Conservation (phyloP, 2,888 invertebrate species). For the Bursaphelenchus okinawaensis region DNA sequence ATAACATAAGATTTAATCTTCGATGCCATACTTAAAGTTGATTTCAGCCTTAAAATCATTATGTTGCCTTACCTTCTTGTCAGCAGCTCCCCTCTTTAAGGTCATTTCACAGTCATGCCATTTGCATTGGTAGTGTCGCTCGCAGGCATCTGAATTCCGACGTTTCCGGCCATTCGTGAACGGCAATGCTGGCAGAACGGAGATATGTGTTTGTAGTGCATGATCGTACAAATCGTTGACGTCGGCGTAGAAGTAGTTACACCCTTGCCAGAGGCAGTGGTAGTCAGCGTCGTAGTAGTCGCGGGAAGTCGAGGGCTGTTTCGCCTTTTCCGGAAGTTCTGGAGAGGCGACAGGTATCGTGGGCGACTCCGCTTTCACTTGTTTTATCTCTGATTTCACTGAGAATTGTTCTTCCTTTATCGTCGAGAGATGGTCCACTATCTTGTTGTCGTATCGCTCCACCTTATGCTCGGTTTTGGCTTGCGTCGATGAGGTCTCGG, state of each 20-base stretch:
- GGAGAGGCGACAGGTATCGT: background rate
- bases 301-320: constrained; percentile 21
- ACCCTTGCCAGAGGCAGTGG: constrained; percentile 20
- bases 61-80: constrained; percentile 24
- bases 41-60: background rate
- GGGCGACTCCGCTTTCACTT: background rate
- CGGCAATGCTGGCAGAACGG: constrained; percentile 6
- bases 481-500: background rate
- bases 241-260: constrained; percentile 13
- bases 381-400: background rate
- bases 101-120: constrained; percentile 32
- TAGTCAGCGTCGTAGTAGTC: constrained; percentile 18
- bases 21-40: too few species aligned
- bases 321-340: constrained; percentile 8
- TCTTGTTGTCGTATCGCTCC: background rate
- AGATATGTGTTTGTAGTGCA: constrained; percentile 10
- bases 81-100: constrained; percentile 21
- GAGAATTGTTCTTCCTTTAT: background rate
- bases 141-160: background rate
- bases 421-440: background rate
- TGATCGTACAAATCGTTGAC: constrained; percentile 31
- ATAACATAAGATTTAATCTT: too few species aligned
- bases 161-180: background rate
- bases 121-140: constrained; percentile 18
- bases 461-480: background rate